Evolutionary conservation across 2,113 vertebrate genomes (phyloP).

Genomic region (Amphilophus citrinellus): DNA sequence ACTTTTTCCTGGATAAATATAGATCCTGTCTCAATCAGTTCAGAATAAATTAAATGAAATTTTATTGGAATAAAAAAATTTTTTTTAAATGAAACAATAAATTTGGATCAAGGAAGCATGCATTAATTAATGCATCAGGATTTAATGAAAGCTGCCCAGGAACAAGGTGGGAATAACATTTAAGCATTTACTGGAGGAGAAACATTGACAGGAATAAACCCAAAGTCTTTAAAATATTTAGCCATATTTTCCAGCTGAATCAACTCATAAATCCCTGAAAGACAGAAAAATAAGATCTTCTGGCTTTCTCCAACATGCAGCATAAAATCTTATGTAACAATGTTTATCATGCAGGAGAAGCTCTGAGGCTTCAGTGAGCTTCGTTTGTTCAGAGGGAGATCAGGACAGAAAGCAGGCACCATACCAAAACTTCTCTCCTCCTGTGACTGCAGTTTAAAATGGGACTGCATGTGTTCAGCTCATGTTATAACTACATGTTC

Average conservation of each 20-base stretch:
- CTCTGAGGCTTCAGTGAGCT: neutral
- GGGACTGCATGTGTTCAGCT: neutral
- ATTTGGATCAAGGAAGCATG: neutral
- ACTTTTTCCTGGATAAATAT: neutral
- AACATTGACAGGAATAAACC: neutral
- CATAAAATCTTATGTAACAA: accelerated
- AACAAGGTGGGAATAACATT: neutral
- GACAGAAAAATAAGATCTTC: neutral
- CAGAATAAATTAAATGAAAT: neutral
- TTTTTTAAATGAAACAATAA: neutral
- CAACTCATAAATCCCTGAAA: neutral
- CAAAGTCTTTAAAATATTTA: neutral
- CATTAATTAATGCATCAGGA: neutral
- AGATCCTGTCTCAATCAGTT: too few relatives aligned
- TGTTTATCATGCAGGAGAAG: neutral
- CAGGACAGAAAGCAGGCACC: too few relatives aligned
- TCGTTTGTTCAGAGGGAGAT: neutral
- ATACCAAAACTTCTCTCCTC: neutral
- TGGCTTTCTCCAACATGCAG: neutral
- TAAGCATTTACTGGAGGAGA: neutral
- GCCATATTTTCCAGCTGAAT: neutral
- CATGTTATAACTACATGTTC: neutral
- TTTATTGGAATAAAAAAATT: neutral
- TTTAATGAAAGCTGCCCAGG: too few relatives aligned
- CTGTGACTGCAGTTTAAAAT: neutral